Conservation (phyloP, 2,888 invertebrate species). For the Synanthedon tipuliformis region DNA sequence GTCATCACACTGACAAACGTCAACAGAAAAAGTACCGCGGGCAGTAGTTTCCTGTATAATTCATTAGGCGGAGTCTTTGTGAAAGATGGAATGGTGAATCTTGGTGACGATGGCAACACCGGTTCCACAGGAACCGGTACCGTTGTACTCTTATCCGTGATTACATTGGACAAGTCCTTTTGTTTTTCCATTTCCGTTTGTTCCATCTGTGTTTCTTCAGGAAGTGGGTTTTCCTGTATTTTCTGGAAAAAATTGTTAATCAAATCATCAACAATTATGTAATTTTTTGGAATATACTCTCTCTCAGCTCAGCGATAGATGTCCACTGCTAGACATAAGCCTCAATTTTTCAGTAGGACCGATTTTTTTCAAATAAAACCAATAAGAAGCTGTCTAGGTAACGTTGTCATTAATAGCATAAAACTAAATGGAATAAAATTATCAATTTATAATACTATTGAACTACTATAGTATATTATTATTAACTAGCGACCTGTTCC, state of each 20-base stretch:
- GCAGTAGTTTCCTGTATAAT: constrained; percentile 67
- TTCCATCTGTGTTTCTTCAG: constrained; percentile 17
- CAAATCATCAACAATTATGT: too few relatives aligned
- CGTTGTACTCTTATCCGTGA: constrained; percentile 14
- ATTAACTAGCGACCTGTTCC: too few relatives aligned
- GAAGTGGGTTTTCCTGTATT: constrained; percentile 30
- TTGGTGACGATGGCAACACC: constrained; percentile 18
- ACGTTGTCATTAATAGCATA: too few relatives aligned
- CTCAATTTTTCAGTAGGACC: too few relatives aligned
- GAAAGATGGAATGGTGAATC: constrained; percentile 35
- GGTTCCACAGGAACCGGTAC: constrained; percentile 13
- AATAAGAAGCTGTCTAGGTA: too few relatives aligned
- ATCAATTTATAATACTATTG: too few relatives aligned
- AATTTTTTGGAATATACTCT: too few relatives aligned
- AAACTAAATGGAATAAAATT: too few relatives aligned
- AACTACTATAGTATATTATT: too few relatives aligned
- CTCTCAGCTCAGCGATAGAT: too few relatives aligned
- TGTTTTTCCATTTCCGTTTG: constrained; percentile 22
- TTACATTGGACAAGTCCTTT: constrained; percentile 16
- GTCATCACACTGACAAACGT: constrained; percentile 86
- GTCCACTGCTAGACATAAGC: too few relatives aligned
- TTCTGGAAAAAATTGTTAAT: constrained; percentile 24
- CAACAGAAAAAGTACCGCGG: constrained; percentile 78
- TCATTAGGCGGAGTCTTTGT: constrained; percentile 56
- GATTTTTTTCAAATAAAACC: too few relatives aligned